Percentiles rank a stretch among this genome's conserved stretches.
phyloP scores from a whole-genome alignment of 2,797 vertebrate species.

The Anabas testudineus region DNA sequence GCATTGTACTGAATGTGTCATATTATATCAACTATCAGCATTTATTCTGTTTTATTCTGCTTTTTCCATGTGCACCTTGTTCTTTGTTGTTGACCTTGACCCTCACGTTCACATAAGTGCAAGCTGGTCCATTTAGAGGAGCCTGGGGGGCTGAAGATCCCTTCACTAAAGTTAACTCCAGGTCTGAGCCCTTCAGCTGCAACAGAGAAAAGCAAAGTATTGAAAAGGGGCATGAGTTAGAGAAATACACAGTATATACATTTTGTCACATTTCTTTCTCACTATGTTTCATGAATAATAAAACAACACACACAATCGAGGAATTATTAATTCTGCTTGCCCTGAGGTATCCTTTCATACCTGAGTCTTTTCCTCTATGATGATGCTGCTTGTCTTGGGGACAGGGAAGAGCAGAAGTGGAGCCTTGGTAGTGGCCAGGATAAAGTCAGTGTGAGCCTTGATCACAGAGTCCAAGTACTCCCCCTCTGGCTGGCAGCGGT shows the following conservation, averaged over 20 bases:
- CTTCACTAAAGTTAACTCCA: constrained; percentile 92
- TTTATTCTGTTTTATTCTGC: neutral
- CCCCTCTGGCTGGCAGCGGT: constrained; percentile 86
- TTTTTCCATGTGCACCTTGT: constrained; percentile 83
- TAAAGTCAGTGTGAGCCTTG: constrained; percentile 91
- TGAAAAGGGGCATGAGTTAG: neutral
- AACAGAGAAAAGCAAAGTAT: constrained; percentile 22
- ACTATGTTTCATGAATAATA: neutral
- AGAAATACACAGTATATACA: neutral
- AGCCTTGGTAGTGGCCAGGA: constrained; percentile 94
- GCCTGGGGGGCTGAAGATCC: constrained; percentile 71
- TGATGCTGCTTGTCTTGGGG: constrained; percentile 83
- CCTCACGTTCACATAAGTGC: constrained; percentile 91
- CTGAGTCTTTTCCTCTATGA: constrained; percentile 94
- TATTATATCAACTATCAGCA: neutral
- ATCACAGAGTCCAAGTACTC: constrained; percentile 93
- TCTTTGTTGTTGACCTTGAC: constrained; percentile 86
- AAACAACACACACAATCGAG: neutral
- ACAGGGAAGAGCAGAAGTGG: constrained; percentile 90
- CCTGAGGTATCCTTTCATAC: constrained; percentile 74
- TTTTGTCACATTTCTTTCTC: neutral
- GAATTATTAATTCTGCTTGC: neutral
- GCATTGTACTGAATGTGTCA: neutral
- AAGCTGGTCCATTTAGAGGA: constrained; percentile 85
- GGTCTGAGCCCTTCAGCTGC: constrained; percentile 94